Base-by-base conservation (phyloP, 2,797 vertebrate genomes). In the Silurus lanzhouensis region DNA sequence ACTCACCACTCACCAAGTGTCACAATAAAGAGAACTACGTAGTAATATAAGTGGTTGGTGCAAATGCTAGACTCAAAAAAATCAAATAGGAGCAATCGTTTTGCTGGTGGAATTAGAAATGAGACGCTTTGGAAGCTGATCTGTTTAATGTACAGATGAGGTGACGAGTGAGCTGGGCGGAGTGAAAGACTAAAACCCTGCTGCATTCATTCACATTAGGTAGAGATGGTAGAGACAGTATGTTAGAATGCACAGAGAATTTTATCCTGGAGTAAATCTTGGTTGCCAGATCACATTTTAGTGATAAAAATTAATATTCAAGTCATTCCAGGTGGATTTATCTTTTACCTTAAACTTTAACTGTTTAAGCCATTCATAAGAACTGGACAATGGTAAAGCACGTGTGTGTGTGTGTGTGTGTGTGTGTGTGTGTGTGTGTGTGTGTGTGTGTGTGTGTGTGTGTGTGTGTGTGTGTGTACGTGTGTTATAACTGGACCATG, bases 1-100 rank as follows among this genome's bases (percentile, higher is more conserved):
- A 63, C 61, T 63, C n/a, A 64, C 10, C n/a, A 64, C 25, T 64
- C 25, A 27, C 64, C 13, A 25, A 66, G 3, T 13, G 1, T 27
- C 25, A 66, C 25, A 64, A 25, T 66, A 27, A 66, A 27, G 64
- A 27, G 25, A 66, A 66, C 14, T 25, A 13, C 1, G 48, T 52
- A 31, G 48, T 52, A 52, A 31, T 27, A 66, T 15, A 63, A 27
- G 25, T 27, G 31, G 25, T 66, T 63, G 61, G 22, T 8, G 61
- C 61, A 63, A n/a, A 12, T 13, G n/a, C n/a, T 64, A 22, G 22
- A 25, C 14, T 27, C n/a, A 66, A 67, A 27, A 31, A 31, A 2
- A 31, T 31, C 1, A 31, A 31, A 44, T 44, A 1, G 5, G 4
- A 0, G 19, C 1, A 7, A 46, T 17, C 17, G 17, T 0, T 1